A percentile compares a stretch with the other conserved stretches of the same genome.
Conservation (phyloP, 2,113 vertebrate genomes). For the Piliocolobus tephrosceles region DNA sequence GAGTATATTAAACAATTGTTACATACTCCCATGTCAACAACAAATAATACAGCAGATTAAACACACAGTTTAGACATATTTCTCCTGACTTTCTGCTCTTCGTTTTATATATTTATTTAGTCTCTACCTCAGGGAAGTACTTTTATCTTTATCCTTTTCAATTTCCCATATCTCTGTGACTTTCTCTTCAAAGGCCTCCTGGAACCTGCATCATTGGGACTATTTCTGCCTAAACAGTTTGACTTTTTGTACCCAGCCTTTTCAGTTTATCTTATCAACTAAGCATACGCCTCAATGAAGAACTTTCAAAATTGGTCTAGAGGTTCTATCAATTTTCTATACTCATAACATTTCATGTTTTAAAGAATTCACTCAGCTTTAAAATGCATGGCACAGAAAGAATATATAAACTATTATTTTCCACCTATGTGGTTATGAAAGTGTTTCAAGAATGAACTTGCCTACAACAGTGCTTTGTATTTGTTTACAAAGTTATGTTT, state of each 20-base stretch:
- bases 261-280: conserved; percentile 44
- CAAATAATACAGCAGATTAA: background rate
- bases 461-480: background rate
- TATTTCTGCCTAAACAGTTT: background rate
- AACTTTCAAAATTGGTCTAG: background rate
- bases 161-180: background rate
- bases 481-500: background rate
- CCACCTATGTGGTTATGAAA: background rate
- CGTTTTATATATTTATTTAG: background rate
- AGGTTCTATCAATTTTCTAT: background rate
- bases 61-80: background rate
- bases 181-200: background rate
- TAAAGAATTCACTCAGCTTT: background rate
- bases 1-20: background rate
- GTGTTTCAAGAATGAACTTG: background rate
- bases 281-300: background rate
- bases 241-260: background rate
- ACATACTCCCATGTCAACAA: background rate
- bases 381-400: background rate
- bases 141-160: conserved; percentile 43
- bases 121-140: background rate
- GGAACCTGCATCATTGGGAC: background rate
- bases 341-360: background rate
- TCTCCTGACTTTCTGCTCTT: background rate
- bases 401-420: background rate